phyloP scores from a whole-genome alignment of 2,113 vertebrate genomes.

The Chrysemys picta region DNA sequence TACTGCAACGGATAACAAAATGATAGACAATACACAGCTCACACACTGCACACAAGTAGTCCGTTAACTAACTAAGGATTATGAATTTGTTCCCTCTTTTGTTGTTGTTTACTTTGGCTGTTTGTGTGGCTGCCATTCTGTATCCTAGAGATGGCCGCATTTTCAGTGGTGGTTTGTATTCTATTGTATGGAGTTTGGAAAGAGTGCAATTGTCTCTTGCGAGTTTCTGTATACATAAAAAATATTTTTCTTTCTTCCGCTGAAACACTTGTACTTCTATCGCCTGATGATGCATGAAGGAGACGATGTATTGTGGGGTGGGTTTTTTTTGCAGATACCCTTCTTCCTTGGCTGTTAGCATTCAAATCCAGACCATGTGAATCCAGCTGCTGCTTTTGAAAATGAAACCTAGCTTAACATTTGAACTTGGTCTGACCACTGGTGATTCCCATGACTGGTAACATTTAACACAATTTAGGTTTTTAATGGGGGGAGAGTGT shows the following conservation, averaged over 20 bases:
- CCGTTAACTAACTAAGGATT: neutral
- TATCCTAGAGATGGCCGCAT: neutral
- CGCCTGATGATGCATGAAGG: neutral
- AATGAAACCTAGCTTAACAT: neutral
- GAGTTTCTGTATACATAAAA: neutral
- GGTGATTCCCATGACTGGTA: neutral
- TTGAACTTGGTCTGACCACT: neutral
- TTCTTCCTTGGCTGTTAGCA: rapidly evolving
- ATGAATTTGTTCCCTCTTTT: neutral
- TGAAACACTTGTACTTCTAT: neutral
- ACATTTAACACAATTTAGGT: neutral
- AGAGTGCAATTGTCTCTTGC: neutral
- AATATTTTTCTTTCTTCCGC: neutral
- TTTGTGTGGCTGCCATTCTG: neutral
- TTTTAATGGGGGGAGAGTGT: neutral
- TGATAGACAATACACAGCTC: rapidly evolving
- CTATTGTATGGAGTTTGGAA: neutral
- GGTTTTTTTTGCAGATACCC: neutral
- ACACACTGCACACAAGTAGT: neutral
- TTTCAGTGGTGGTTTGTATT: neutral
- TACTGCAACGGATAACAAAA: neutral
- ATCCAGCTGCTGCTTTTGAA: neutral
- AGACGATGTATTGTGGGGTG: rapidly evolving
- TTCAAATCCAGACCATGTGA: neutral
- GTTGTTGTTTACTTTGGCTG: neutral